phyloP scores from a whole-genome alignment of 2,888 invertebrate genomes.

The Polydrusus pterygomalis region DNA sequence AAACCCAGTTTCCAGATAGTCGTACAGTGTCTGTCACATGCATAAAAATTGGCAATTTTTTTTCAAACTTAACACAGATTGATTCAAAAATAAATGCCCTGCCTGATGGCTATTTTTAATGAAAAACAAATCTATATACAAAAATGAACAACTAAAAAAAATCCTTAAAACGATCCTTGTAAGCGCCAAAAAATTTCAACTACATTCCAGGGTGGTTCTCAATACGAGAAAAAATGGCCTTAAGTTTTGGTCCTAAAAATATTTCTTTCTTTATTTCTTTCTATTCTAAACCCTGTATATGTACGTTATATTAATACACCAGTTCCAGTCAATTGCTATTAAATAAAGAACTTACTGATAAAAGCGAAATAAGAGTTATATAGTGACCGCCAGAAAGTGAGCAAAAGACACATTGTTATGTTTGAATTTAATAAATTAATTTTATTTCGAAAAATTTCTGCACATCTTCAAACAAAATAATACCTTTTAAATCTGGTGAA shows the following conservation, averaged over 20 bases:
- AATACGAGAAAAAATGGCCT: neutral
- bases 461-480: too few species aligned
- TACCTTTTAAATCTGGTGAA: too few species aligned
- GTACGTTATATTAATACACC: neutral
- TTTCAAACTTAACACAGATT: slow-evolving; percentile 14
- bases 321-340: too few species aligned
- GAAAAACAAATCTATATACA: slow-evolving; percentile 38
- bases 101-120: slow-evolving; percentile 31
- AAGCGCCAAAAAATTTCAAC: slow-evolving; percentile 25
- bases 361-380: too few species aligned
- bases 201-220: slow-evolving; percentile 6
- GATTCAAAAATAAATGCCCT: slow-evolving; percentile 34
- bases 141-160: slow-evolving; percentile 37
- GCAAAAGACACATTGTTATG: too few species aligned
- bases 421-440: too few species aligned
- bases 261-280: slow-evolving; percentile 2
- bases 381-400: too few species aligned
- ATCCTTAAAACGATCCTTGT: slow-evolving; percentile 14
- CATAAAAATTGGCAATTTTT: neutral
- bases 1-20: too few species aligned
- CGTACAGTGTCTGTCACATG: slow-evolving; percentile 17
- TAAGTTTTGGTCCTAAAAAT: slow-evolving; percentile 12
- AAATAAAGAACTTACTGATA: too few species aligned
- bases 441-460: too few species aligned
- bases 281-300: slow-evolving; percentile 25